Evolutionary conservation across 2,113 vertebrate genomes (phyloP), one percentile per base, ranked within the genome.

Genomic region (Cynocephalus volans): DNA sequence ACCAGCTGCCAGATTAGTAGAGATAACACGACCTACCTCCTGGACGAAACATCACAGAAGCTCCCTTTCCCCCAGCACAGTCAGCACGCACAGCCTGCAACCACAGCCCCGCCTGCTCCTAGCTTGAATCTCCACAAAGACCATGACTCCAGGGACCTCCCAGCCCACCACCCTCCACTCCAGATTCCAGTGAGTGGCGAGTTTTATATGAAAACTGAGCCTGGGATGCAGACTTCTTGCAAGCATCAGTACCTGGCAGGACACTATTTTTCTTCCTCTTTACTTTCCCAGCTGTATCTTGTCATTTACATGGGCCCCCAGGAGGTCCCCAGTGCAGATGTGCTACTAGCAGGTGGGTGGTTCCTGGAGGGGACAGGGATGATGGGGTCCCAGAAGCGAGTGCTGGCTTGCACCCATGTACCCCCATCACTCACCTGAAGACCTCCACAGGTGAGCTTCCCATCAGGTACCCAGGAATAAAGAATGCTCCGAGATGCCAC

Each of bases 281-380:
- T 23, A 2, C 60, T 72, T 80, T 67, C 60, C 36, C n/a, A 8
- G 50, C n/a, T 0, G 13, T 10, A 10, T 26, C 26, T 54, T 65
- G 70, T 12, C 13, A 73, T 28, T 75, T 19, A 26, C 67, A 12
- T 0, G 0, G 3, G 56, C 8, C 56, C 65, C 50, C 76, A 1
- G n/a, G 54, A 52, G 82, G 88, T 54, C 24, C 79, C 70, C 21
- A 7, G 13, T 0, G 45, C 58, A 18, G 9, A 33, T 4, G 26
- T 9, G n/a, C 65, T 77, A 80, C 91, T 2, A 26, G 58, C 65
- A 54, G 26, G 23, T n/a, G 67, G 95, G 86, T 88, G 79, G 67
- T 93, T 82, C 85, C 88, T 85, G 75, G 86, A 96, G 95, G 93
- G 95, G 93, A 64, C 26, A 54, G 85, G 56, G 93, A 95, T 86